Base-by-base conservation (phyloP, 2,888 invertebrate genomes). In the Andrena minutula region DNA sequence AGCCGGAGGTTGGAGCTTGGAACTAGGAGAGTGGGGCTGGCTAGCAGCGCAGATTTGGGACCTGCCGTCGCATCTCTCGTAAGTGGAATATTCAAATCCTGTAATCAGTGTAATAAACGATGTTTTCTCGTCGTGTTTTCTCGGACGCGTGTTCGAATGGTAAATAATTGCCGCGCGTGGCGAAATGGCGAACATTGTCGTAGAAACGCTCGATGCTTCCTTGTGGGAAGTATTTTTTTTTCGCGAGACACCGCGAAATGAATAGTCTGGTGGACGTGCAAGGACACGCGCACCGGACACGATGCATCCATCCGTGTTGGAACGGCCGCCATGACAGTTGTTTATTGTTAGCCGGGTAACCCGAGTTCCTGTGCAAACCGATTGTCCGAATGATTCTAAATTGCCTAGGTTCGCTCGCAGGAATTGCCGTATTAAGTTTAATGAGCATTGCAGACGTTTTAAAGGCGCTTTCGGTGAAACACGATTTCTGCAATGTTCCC, bases 221-320 rank as follows among this genome's bases (percentile, higher is more conserved):
- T 66, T 6, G 12, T 10, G 47, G n/a, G 6, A 10, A n/a, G 23
- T 26, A 35, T 70, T 81, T 66, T 76, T 74, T 47, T 66, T 76
- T 71, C 35, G 69, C 7, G 75, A 73, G 87, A 86, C 83, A 84
- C 78, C 76, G 83, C 70, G 88, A 86, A 86, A 79, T 79, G 64
- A 81, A 58, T 58, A 73, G 74, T 72, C 82, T 82, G 74, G 84
- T 81, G 84, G 86, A 85, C 83, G 86, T 76, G 84, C 92, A 91
- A 91, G 91, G 91, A 90, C 56, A 56, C 92, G 26, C 47, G 35
- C 63, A 92, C 91, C 90, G 90, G 89, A 89, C 88, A 89, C 86
- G 84, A 75, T 51, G 88, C 88, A 82, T 88, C 87, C 90, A 89
- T 88, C 85, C 88, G 86, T 84, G 86, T 85, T 41, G 41, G 41